Evolutionary conservation across 2,888 invertebrate species (phyloP), one percentile per base, ranked within the genome.

Genomic region (Drosophila silvestris): DNA sequence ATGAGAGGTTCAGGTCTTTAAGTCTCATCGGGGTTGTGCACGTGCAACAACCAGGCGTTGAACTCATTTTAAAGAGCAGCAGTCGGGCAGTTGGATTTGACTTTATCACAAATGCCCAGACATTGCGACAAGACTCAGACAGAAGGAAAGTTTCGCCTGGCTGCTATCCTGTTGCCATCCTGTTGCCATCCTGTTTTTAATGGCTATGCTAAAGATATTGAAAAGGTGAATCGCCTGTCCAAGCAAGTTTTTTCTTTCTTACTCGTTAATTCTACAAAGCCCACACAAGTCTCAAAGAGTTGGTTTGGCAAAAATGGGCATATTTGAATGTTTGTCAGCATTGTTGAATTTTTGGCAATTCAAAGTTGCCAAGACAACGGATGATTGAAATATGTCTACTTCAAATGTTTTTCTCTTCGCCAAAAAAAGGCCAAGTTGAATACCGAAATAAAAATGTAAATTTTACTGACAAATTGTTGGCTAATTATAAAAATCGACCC

Each of bases 41-140:
- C 83, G 80, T 88, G 80, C 60, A 44, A 16, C 16, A 47, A 52
- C n/a, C 70, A 67, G 66, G 61, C 79, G 52, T 44, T 81, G 78
- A 85, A 78, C 89, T 81, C 52, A 58, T 54, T 68, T 73, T 70
- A 66, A 82, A 57, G 50, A 65, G 51, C 35, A 35, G 16, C 32
- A 3, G 56, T 37, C 22, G 32, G 62, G 16, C 79, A 39, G 50
- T 57, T 66, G 53, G 59, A 51, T 32, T 70, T 56, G 22, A 73
- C 54, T 70, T 60, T 39, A 19, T 41, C 47, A 70, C 67, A 81
- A 81, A 81, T 70, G 63, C 54, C 47, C 69, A 77, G 80, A 75
- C 75, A 51, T 26, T 35, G 26, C 9, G 47, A 5, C 47, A 9
- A 9, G 47, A 16, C 26, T 39, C 65, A 66, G 77, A 81, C 81